phyloP scores from a whole-genome alignment of 2,113 vertebrate genomes.

The Laticauda laticaudata region DNA sequence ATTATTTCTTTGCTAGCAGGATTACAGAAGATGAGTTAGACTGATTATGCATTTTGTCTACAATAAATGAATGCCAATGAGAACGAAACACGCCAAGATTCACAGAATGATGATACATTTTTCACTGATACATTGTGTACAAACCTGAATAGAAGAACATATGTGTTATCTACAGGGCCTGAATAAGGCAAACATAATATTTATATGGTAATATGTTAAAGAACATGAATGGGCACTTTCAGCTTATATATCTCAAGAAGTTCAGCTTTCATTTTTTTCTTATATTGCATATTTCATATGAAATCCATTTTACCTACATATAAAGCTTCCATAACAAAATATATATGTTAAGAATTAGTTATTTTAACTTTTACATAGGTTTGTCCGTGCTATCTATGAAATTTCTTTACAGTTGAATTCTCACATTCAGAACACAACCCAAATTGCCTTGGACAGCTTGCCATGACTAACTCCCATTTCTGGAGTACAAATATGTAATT shows the following conservation, averaged over 20 bases:
- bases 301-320: neutral
- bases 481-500: neutral
- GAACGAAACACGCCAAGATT: slow-evolving; percentile 11
- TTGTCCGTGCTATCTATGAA: neutral
- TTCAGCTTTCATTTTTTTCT: neutral
- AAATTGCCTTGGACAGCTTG: neutral
- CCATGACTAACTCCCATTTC: neutral
- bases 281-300: neutral
- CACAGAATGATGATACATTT: neutral
- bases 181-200: slow-evolving; percentile 2
- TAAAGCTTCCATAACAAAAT: neutral
- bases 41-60: neutral
- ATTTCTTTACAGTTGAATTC: neutral
- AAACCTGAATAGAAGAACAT: slow-evolving; percentile 11
- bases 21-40: neutral
- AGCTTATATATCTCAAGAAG: neutral
- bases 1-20: neutral
- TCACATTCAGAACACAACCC: neutral
- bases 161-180: slow-evolving; percentile 17
- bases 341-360: neutral
- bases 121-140: slow-evolving; percentile 15
- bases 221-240: slow-evolving; percentile 8
- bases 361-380: neutral
- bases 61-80: slow-evolving; percentile 7
- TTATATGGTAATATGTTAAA: slow-evolving; percentile 8